Conservation (phyloP, 1,140 invertebrate species). For the Rhagoletis zephyria region DNA sequence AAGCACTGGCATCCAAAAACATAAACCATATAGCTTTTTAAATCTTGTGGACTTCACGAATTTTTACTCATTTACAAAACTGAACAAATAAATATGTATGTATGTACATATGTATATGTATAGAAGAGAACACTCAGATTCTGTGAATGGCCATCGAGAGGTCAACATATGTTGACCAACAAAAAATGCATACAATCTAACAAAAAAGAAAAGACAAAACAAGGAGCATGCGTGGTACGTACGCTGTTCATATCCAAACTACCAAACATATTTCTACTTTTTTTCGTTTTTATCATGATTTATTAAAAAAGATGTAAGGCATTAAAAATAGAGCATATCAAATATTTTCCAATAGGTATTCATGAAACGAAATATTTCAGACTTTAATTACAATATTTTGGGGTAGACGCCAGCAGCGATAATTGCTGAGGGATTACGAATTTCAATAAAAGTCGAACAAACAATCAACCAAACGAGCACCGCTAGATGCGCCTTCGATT, state of each 20-base stretch:
- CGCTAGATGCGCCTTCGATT: background rate
- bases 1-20: too few relatives aligned
- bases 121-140: background rate
- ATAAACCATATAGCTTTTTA: too few relatives aligned
- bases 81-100: too few relatives aligned
- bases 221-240: background rate
- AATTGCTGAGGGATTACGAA: slow-evolving; percentile 35
- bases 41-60: too few relatives aligned
- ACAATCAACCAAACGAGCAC: background rate
- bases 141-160: background rate
- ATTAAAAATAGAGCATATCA: slow-evolving; percentile 33
- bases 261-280: background rate
- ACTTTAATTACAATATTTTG: slow-evolving; percentile 49
- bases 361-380: background rate
- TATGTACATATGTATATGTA: too few relatives aligned
- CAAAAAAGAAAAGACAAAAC: background rate
- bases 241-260: background rate
- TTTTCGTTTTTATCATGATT: slow-evolving; percentile 26
- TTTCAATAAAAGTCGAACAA: background rate
- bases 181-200: background rate
- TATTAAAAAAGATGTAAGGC: slow-evolving; percentile 29
- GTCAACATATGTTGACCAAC: slow-evolving; percentile 10
- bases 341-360: background rate
- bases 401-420: slow-evolving; percentile 39
- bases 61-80: too few relatives aligned